phyloP scores from a whole-genome alignment of 2,888 invertebrate species.

The Synanthedon myopaeformis region DNA sequence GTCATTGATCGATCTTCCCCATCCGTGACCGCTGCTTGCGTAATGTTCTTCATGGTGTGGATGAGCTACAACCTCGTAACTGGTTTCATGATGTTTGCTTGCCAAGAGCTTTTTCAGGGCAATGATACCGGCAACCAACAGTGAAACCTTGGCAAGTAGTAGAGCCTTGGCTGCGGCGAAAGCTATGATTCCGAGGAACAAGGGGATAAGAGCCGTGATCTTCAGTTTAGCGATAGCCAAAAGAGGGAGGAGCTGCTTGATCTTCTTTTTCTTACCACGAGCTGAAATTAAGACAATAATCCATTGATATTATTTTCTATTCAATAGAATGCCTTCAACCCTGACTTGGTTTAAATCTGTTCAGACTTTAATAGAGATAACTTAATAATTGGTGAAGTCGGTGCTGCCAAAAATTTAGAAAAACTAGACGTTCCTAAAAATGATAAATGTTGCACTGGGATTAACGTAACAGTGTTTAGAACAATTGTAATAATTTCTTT shows the following conservation, averaged over 20 bases:
- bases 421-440: too few species aligned
- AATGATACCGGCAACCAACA: slow-evolving; percentile 81
- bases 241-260: slow-evolving; percentile 80
- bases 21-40: slow-evolving; percentile 71
- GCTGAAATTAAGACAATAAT: slow-evolving; percentile 50
- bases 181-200: slow-evolving; percentile 80
- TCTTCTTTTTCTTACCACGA: slow-evolving; percentile 84
- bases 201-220: slow-evolving; percentile 80
- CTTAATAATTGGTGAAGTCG: too few species aligned
- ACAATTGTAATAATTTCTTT: too few species aligned
- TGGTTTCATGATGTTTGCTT: slow-evolving; percentile 75
- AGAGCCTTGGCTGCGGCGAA: slow-evolving; percentile 88
- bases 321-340: too few species aligned
- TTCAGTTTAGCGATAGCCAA: slow-evolving; percentile 83
- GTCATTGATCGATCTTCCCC: slow-evolving; percentile 72
- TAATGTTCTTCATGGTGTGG: slow-evolving; percentile 72
- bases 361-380: too few species aligned
- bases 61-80: slow-evolving; percentile 82
- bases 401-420: too few species aligned
- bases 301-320: too few species aligned
- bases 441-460: too few species aligned
- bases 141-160: slow-evolving; percentile 83
- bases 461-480: too few species aligned
- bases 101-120: slow-evolving; percentile 77
- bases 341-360: too few species aligned